Evolutionary conservation across 1,140 invertebrate genomes (phyloP).

Genomic region (Drosophila insularis): DNA sequence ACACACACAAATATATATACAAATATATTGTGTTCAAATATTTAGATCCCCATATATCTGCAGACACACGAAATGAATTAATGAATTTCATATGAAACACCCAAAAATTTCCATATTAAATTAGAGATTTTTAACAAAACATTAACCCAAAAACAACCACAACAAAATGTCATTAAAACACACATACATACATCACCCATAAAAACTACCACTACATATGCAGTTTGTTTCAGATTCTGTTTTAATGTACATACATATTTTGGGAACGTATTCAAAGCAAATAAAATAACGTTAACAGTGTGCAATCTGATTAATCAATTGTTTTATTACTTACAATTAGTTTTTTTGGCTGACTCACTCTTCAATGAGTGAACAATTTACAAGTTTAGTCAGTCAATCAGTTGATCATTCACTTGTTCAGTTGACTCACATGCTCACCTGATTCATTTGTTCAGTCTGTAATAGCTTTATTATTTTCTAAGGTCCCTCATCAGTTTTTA

Average conservation of each 20-base stretch:
- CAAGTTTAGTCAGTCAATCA: no score
- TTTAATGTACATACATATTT: conserved; percentile 72
- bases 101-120: background rate
- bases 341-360: background rate
- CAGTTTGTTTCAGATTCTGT: conserved; percentile 25
- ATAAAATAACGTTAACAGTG: conserved; percentile 55
- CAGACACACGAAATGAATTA: conserved; percentile 22
- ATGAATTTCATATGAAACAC: background rate
- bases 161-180: conserved; percentile 6
- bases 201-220: conserved; percentile 9
- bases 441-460: no score
- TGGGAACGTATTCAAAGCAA: conserved; percentile 48
- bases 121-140: background rate
- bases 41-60: conserved; percentile 35
- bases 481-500: no score
- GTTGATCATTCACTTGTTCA: no score
- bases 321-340: conserved; percentile 1
- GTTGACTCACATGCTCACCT: no score
- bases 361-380: no score
- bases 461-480: no score
- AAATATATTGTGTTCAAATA: conserved; percentile 20
- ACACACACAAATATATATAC: background rate
- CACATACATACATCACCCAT: conserved; percentile 1
- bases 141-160: conserved; percentile 19
- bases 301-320: conserved; percentile 19